Percentiles rank a stretch among this genome's conserved stretches.
These are phyloP conservation scores for Pharmacophagus antenor DNA, from an alignment of 2,888 invertebrate species.

Conservation along the genomic window DNA sequence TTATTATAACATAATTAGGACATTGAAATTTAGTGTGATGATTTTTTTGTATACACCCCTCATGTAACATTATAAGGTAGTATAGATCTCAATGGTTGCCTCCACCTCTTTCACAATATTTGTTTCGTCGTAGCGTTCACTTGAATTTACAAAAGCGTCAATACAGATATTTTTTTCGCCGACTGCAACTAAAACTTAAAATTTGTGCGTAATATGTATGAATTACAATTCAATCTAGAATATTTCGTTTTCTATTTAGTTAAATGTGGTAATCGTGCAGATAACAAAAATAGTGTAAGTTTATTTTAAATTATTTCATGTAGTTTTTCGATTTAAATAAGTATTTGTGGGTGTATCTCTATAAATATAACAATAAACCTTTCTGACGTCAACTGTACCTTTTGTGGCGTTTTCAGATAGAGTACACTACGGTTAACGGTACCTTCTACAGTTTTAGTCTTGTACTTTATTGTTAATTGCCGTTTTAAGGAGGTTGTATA, in stretches of 20 bases:
- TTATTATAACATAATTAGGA: conserved; percentile 1
- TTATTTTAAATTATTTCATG: too few species aligned
- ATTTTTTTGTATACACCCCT: conserved; percentile 21
- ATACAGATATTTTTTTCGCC: conserved; percentile 43
- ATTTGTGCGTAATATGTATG: too few species aligned
- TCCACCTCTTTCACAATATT: conserved; percentile 72
- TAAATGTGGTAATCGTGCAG: too few species aligned
- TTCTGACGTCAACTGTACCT: too few species aligned
- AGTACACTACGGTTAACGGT: too few species aligned
- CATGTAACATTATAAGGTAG: conserved; percentile 35
- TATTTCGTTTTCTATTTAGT: too few species aligned
- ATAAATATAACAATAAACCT: too few species aligned
- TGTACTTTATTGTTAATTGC: not conserved
- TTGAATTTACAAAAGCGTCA: conserved; percentile 73
- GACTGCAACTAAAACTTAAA: not conserved
- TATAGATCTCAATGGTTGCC: conserved; percentile 47
- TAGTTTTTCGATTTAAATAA: too few species aligned
- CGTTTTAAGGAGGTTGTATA: not conserved
- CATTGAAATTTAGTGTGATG: not conserved
- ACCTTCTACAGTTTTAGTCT: not conserved
- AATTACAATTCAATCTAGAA: too few species aligned
- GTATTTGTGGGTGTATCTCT: too few species aligned
- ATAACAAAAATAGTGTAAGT: too few species aligned
- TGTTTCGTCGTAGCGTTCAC: conserved; percentile 64
- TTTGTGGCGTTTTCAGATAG: too few species aligned